Conservation (phyloP, 1,140 invertebrate species). For the Zeugodacus cucurbitae region DNA sequence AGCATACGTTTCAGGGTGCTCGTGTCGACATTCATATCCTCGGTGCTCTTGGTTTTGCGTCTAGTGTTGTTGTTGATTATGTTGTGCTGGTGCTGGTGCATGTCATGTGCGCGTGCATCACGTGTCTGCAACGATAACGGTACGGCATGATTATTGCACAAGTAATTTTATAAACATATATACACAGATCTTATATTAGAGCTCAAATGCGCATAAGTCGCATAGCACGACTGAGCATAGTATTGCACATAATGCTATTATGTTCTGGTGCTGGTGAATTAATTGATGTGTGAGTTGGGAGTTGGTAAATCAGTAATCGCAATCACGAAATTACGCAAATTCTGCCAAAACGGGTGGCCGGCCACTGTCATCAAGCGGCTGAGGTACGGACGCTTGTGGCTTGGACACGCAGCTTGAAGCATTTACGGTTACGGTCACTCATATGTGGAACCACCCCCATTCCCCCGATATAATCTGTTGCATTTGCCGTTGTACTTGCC, state of each 20-base stretch:
- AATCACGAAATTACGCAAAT: slow-evolving; percentile 1
- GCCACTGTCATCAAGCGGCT: neutral
- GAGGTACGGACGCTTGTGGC: neutral
- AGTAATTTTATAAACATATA: neutral
- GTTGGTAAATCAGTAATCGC: neutral
- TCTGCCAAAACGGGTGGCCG: neutral
- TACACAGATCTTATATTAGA: neutral
- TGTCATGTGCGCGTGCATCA: slow-evolving; percentile 64
- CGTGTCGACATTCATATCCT: slow-evolving; percentile 89
- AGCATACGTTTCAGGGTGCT: slow-evolving; percentile 93
- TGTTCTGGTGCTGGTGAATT: neutral
- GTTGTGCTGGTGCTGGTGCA: slow-evolving; percentile 70
- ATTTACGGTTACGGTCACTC: neutral
- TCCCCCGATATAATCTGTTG: neutral
- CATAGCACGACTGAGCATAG: no score
- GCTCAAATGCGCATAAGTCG: neutral
- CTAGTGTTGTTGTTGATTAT: slow-evolving; percentile 79
- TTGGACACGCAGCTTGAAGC: neutral
- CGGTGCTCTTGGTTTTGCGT: slow-evolving; percentile 87
- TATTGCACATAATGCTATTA: neutral
- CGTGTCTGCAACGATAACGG: slow-evolving; percentile 53
- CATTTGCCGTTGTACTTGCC: neutral
- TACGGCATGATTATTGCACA: neutral
- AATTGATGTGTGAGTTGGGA: neutral
- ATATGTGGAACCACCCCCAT: neutral